A percentile compares a stretch with the other conserved stretches of the same genome.
These are phyloP conservation scores for Gnathonemus echidnorhynchus DNA, from an alignment of 2,113 vertebrate genomes.

Conservation along the genomic window DNA sequence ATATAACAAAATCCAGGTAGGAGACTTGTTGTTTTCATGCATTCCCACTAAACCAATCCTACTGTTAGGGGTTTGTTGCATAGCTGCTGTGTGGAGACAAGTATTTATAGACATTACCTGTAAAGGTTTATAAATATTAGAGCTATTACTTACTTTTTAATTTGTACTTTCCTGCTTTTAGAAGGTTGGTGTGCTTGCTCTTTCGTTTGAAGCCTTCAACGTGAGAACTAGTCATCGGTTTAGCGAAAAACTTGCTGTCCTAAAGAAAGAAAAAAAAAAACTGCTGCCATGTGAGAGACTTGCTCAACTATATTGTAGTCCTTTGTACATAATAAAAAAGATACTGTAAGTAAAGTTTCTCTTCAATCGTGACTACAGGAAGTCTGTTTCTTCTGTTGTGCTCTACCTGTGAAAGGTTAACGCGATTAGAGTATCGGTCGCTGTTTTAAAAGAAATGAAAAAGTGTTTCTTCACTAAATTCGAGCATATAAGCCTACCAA, in stretches of 20 bases:
- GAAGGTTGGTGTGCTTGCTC: conserved; percentile 16
- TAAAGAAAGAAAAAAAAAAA: conserved; percentile 10
- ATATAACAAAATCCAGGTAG: neutral
- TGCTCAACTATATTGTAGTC: conserved; percentile 72
- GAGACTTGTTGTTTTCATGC: neutral
- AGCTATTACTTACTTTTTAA: conserved; percentile 6
- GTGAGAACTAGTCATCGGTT: conserved; percentile 11
- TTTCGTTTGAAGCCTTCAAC: neutral
- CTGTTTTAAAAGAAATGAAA: neutral
- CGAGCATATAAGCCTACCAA: neutral
- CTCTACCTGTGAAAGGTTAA: neutral
- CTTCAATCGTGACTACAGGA: conserved; percentile 60
- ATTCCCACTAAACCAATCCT: neutral
- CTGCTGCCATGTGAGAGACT: conserved; percentile 35
- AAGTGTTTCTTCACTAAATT: neutral
- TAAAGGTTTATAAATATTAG: conserved; percentile 19
- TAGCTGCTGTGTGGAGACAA: conserved; percentile 5
- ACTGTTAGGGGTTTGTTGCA: neutral
- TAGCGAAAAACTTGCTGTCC: conserved; percentile 3
- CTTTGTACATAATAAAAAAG: conserved; percentile 78
- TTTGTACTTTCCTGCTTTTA: conserved; percentile 17
- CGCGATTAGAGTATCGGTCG: neutral
- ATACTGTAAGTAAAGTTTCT: conserved; percentile 78
- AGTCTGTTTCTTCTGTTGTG: neutral
- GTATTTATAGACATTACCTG: conserved; percentile 11